phyloP scores from a whole-genome alignment of 2,113 vertebrate species.

The Myrmecobius fasciatus region DNA sequence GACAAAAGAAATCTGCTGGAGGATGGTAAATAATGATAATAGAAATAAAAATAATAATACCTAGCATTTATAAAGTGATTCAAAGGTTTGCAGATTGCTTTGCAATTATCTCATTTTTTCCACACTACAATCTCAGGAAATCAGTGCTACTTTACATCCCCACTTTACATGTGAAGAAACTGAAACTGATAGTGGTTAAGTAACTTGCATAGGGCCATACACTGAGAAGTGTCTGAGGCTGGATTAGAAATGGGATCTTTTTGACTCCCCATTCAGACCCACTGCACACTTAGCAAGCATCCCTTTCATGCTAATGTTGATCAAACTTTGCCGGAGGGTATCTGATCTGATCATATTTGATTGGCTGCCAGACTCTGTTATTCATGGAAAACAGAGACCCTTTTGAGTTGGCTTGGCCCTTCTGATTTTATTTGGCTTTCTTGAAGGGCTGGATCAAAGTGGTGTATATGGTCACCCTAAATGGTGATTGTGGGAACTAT shows the following conservation, averaged over 20 bases:
- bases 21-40: neutral
- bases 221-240: neutral
- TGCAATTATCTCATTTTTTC: neutral
- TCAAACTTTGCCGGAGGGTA: neutral
- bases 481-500: neutral
- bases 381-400: neutral
- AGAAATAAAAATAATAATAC: neutral
- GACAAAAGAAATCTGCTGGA: neutral
- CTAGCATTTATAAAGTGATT: neutral
- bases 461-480: neutral
- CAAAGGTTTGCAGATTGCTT: neutral
- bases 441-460: neutral
- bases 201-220: neutral
- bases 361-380: neutral
- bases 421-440: neutral
- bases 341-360: neutral
- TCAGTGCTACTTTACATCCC: neutral
- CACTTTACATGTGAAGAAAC: neutral
- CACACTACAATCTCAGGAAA: neutral
- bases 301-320: neutral
- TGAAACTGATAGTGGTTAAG: neutral
- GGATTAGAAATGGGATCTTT: neutral
- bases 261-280: neutral
- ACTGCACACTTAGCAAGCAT: neutral
- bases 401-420: neutral